Conservation (phyloP, 2,888 invertebrate genomes). For the Zaprionus bogoriensis region DNA sequence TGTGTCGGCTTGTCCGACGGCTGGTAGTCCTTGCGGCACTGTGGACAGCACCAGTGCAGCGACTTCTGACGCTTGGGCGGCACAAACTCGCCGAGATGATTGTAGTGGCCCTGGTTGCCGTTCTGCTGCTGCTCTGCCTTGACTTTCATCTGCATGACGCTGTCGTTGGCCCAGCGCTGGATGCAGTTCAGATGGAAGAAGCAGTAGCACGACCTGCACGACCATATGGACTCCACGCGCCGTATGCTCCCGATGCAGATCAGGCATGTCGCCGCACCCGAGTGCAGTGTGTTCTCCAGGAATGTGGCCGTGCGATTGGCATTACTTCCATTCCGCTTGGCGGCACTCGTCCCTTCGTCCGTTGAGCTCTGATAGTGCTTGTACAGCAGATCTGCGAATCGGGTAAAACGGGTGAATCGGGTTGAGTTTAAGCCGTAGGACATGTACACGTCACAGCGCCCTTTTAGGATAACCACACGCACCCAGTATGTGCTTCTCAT, state of each 20-base stretch:
- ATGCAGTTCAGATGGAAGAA: constrained; percentile 94
- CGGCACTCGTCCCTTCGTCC: neutral
- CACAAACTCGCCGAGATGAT: constrained; percentile 81
- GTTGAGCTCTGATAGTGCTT: constrained; percentile 82
- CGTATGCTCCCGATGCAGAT: constrained; percentile 95
- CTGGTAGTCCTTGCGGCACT: constrained; percentile 91
- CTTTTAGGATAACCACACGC: no score
- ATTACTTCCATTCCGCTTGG: constrained; percentile 11
- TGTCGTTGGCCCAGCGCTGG: constrained; percentile 96
- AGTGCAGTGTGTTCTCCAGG: constrained; percentile 90
- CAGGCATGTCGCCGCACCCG: constrained; percentile 92
- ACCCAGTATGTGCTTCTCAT: constrained; percentile 84
- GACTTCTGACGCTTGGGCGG: constrained; percentile 78
- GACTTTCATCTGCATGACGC: constrained; percentile 88
- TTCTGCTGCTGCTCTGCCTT: constrained; percentile 84
- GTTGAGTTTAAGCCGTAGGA: no score
- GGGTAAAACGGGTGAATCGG: neutral
- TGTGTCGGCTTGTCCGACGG: constrained; percentile 87
- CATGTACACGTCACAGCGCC: constrained; percentile 69
- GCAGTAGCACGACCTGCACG: constrained; percentile 91
- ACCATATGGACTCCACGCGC: constrained; percentile 93
- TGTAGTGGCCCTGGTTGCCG: constrained; percentile 83
- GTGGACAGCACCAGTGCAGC: constrained; percentile 89
- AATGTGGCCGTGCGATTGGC: constrained; percentile 81
- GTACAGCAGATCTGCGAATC: constrained; percentile 84